Evolutionary conservation across 2,113 vertebrate genomes (phyloP).

Genomic region (Hyperopisus bebe): DNA sequence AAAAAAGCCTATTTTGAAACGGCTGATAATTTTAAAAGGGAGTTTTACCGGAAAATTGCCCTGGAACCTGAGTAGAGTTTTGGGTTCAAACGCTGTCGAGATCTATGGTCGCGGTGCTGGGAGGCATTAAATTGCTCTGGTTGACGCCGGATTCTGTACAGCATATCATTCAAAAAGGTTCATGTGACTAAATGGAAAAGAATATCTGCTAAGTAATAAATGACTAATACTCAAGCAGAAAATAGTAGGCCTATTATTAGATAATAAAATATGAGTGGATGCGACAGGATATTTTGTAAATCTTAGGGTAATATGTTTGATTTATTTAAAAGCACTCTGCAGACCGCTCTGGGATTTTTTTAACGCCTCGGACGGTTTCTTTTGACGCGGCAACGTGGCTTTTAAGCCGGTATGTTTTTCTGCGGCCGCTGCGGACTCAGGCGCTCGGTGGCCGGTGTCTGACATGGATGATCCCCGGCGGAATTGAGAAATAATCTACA

Average conservation of each 20-base stretch:
- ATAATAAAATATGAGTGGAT: neutral
- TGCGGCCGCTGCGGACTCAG: neutral
- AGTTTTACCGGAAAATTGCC: neutral
- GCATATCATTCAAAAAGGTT: neutral
- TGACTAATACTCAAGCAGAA: neutral
- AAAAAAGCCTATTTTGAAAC: neutral
- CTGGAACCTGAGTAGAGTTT: neutral
- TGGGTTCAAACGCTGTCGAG: neutral
- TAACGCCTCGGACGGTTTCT: neutral
- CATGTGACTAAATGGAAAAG: constrained; percentile 13
- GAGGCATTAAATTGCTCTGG: neutral
- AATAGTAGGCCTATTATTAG: neutral
- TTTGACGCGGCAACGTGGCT: neutral
- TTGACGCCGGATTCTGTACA: neutral
- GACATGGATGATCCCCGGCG: neutral
- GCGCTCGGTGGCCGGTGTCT: neutral
- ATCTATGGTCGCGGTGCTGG: neutral
- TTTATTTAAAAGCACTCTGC: neutral
- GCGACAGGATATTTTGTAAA: neutral
- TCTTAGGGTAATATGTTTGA: neutral
- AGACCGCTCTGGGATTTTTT: neutral
- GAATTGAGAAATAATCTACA: constrained; percentile 16
- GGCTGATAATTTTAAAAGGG: neutral
- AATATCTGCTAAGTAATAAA: constrained; percentile 14
- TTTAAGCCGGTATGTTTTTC: neutral